phyloP scores from a whole-genome alignment of 2,113 vertebrate species.

The Cyanistes caeruleus region DNA sequence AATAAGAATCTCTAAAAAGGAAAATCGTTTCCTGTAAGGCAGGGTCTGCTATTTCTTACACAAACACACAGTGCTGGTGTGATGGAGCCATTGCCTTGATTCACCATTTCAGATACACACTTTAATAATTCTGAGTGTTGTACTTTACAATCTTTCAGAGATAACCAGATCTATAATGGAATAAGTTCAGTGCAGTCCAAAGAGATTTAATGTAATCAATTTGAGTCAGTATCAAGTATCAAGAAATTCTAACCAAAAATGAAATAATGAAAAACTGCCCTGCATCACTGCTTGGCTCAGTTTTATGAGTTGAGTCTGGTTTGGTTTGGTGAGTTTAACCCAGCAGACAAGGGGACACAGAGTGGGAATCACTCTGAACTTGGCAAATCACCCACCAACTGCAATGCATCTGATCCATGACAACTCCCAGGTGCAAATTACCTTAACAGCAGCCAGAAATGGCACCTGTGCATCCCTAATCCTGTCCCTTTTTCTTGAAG shows the following conservation, averaged over 20 bases:
- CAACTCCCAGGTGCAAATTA: neutral
- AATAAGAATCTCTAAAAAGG: neutral
- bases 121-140: neutral
- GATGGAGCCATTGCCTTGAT: neutral
- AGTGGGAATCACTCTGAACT: neutral
- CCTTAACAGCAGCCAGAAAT: neutral
- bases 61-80: neutral
- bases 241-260: neutral
- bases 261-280: neutral
- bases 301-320: neutral
- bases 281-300: neutral
- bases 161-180: neutral
- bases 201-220: neutral
- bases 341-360: neutral
- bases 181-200: neutral
- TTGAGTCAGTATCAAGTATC: neutral
- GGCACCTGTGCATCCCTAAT: neutral
- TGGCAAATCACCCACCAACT: neutral
- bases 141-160: neutral
- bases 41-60: neutral
- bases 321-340: neutral
- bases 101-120: neutral
- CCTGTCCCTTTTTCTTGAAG: neutral
- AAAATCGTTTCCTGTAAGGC: neutral
- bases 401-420: neutral